Conservation (phyloP, 2,797 vertebrate genomes). For the Notoglanidium macrostoma region DNA sequence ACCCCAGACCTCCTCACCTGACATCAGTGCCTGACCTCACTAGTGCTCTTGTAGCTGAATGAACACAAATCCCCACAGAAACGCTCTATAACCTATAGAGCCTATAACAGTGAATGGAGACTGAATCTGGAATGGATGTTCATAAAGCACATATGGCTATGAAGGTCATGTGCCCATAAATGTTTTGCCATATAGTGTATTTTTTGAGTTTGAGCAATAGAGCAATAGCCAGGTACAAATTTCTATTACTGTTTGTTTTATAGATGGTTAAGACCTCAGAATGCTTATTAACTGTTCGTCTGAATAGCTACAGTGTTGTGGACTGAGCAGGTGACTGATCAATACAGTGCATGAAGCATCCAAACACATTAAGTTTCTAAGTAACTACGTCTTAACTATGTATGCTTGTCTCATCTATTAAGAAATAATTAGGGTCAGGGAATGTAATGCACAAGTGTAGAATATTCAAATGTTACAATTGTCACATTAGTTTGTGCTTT, state of each 20-base stretch:
- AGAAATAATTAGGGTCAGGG: not conserved
- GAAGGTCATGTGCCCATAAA: not conserved
- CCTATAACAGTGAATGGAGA: not conserved
- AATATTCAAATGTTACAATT: not conserved
- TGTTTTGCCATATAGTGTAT: not conserved
- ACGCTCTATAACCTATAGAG: not conserved
- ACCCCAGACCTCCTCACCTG: not conserved
- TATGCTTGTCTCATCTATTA: not conserved
- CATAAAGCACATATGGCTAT: not conserved
- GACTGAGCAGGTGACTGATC: not conserved
- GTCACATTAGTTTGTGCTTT: not conserved
- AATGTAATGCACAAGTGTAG: slow-evolving; percentile 1
- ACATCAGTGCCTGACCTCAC: not conserved
- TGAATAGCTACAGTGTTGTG: not conserved
- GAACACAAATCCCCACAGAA: not conserved
- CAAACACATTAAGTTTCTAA: not conserved
- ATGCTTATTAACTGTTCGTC: not conserved
- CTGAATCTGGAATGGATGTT: not conserved
- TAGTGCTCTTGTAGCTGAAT: not conserved
- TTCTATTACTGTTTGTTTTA: not conserved
- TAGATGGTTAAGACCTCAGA: not conserved
- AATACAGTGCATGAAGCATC: not conserved
- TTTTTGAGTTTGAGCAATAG: not conserved
- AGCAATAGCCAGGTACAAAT: not conserved
- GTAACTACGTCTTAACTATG: not conserved